Base-by-base conservation (phyloP, 2,113 vertebrate species). In the Percina caprodes region DNA sequence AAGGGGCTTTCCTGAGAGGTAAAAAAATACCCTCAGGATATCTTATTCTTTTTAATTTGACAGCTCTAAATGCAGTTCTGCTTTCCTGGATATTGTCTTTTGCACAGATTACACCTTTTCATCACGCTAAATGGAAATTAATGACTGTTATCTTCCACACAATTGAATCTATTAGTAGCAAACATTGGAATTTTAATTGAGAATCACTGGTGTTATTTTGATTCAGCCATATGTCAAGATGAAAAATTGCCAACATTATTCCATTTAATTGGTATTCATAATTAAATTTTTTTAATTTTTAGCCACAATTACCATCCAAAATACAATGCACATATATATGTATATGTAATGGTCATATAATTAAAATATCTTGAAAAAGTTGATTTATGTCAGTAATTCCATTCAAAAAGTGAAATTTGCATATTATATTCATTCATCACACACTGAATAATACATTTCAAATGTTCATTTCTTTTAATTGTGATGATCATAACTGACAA, bases 1-100 rank as follows among this genome's bases (percentile, higher is more conserved):
- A 0, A 54, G 74, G 67, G 73, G 33, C 55, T 83, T 80, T 21
- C 69, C 84, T 70, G 51, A 26, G 74, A 75, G 62, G 73, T 62
- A 88, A 84, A 87, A 42, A 69, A 88, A 68, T 8, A 23, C 48
- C 55, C 58, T 67, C 14, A 71, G 67, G 63, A 74, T 80, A 60
- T 84, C 62, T 80, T 86, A 49, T 77, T 86, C 69, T 72, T 71
- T 87, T 86, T 86, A 67, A 70, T 84, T 63, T 86, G 88, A 88
- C 91, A 87, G 70, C 82, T 54, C 7, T 23, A 42, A 72, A 84
- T 60, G 46, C 62, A 74, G 61, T 48, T 49, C 48, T n/a, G n/a
- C 26, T 86, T 84, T 80, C 52, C 48, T 23, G 18, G 54, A 11
- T 73, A 13, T 51, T 84, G 24, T 33, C 58, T 48, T 69, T 60